Percentiles rank a stretch among this genome's conserved stretches.
phyloP scores from a whole-genome alignment of 2,797 vertebrate species.

The Sylvilagus floridanus region DNA sequence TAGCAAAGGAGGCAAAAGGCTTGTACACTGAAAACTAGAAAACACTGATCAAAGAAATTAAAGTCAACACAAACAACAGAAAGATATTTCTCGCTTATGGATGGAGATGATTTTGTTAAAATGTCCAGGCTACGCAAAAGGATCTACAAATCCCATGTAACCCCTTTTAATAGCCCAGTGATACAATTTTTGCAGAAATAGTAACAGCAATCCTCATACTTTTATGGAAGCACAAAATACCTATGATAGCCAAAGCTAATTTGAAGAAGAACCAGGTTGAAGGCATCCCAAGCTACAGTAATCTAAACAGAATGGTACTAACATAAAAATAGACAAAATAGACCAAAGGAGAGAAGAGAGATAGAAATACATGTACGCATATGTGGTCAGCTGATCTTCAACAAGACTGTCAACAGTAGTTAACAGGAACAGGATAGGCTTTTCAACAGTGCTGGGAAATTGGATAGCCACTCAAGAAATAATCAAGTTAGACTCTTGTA shows the following conservation, averaged over 20 bases:
- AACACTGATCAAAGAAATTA: background rate
- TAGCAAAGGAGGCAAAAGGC: background rate
- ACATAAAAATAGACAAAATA: background rate
- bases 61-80: background rate
- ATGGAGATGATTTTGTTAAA: background rate
- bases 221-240: background rate
- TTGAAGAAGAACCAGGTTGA: slow-evolving; percentile 29
- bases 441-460: background rate
- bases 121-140: background rate
- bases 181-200: background rate
- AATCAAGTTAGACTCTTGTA: background rate
- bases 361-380: slow-evolving; percentile 12
- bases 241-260: slow-evolving; percentile 36
- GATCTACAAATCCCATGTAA: background rate
- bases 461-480: background rate
- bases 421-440: background rate
- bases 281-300: background rate
- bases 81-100: background rate
- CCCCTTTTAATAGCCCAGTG: background rate
- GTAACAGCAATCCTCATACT: background rate
- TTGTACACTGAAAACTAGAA: background rate
- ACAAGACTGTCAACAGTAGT: background rate
- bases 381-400: background rate
- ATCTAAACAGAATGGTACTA: slow-evolving; percentile 9
- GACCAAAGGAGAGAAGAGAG: background rate